Percentiles rank a stretch among this genome's conserved stretches.
phyloP scores from a whole-genome alignment of 64 coral and sea anemone genomes.

The Trachythela sp. region DNA sequence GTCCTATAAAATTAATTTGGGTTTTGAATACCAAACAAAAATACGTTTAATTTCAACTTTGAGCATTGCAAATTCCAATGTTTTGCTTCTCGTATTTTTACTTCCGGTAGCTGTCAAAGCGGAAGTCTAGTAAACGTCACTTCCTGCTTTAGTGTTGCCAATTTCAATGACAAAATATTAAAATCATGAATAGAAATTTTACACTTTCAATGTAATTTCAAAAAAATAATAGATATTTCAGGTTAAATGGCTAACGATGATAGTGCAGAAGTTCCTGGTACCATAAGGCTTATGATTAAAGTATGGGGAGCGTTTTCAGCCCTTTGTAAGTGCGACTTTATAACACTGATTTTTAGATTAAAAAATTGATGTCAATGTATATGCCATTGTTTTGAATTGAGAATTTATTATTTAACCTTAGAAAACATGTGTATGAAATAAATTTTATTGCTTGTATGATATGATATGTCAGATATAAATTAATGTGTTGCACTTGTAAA shows the following conservation, averaged over 20 bases:
- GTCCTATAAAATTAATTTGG: background rate
- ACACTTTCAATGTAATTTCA: background rate
- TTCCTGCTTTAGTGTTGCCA: background rate
- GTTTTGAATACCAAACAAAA: background rate
- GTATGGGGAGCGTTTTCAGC: slow-evolving; percentile 89
- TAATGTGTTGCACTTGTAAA: too few relatives aligned
- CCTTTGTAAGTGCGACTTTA: slow-evolving; percentile 67
- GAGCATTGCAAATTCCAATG: background rate
- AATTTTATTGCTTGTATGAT: too few relatives aligned
- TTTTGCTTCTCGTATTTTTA: background rate
- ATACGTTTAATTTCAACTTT: background rate
- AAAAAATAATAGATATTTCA: background rate
- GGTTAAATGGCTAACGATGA: slow-evolving; percentile 48
- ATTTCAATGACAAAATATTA: background rate
- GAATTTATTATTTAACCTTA: background rate
- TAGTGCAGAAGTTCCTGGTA: slow-evolving; percentile 53
- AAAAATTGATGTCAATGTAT: background rate
- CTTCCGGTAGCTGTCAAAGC: background rate
- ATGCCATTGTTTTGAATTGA: background rate
- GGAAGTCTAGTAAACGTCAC: background rate
- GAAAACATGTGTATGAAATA: too few relatives aligned
- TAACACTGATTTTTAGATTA: background rate
- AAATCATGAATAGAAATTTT: background rate
- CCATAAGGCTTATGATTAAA: slow-evolving; percentile 76
- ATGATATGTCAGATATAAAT: too few relatives aligned